These are phyloP conservation scores for Zoanthus sociatus DNA, from an alignment of 92 coral and sea anemone genomes.

Conservation along the genomic window DNA sequence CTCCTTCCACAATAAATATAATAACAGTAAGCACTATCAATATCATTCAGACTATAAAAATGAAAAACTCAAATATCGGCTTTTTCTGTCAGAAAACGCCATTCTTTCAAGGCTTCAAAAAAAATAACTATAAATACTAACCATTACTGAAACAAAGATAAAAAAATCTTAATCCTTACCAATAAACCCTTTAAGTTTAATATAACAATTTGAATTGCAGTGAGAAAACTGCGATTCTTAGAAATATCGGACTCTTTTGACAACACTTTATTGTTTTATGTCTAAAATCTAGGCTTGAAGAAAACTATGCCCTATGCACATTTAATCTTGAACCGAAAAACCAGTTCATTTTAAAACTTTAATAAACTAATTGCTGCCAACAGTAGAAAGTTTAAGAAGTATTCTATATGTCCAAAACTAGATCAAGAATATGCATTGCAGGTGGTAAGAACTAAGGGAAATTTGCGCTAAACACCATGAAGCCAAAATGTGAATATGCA, in stretches of 20 bases:
- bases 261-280: background rate
- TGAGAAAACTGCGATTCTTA: background rate
- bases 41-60: no score
- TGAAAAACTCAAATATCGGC: no score
- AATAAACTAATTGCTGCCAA: background rate
- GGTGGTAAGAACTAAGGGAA: conserved; percentile 22
- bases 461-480: conserved; percentile 28
- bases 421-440: background rate
- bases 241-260: no score
- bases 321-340: background rate
- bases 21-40: no score
- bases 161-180: background rate
- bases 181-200: background rate
- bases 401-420: conserved; percentile 20
- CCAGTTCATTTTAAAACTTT: background rate
- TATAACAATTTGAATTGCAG: background rate
- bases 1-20: no score
- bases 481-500: conserved; percentile 33
- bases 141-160: no score
- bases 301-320: background rate
- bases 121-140: no score
- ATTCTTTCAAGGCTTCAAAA: no score
- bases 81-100: no score
- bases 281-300: background rate
- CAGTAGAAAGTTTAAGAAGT: background rate